Evolutionary conservation across 2,888 invertebrate genomes (phyloP), one percentile per base, ranked within the genome.

Genomic region (Papilio elwesi): DNA sequence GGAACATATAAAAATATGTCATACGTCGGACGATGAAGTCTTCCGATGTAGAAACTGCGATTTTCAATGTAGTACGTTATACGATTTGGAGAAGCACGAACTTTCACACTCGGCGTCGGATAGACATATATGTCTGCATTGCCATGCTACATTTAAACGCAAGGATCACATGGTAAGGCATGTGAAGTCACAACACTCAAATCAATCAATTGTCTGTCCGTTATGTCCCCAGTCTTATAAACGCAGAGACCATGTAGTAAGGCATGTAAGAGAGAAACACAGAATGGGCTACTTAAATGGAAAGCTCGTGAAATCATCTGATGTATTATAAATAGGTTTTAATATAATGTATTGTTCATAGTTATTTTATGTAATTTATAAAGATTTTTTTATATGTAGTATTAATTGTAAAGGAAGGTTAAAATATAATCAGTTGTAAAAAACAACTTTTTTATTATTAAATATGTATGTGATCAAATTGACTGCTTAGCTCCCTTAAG

Each of bases 91-190:
- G 10, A 81, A 83, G 67, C 89, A 89, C 16, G 87, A 86, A 55
- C 48, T 74, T 0, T 73, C 69, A 0, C 90, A 89, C 26, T 13
- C 79, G 0, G 38, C 78, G 0, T 74, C 77, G 0, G 83, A 83
- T 0, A 78, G 83, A 7, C 88, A 89, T 53, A 6, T 78, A 0
- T 90, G 90, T 51, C 76, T 81, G 0, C 83, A 86, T 7, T 90
- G 90, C 68, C 75, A 82, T 0, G 79, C 82, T 0, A 79, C 81
- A 0, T 90, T 89, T 62, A 90, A 90, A 51, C 74, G 90, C 0
- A 74, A 84, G 9, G 90, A 90, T 67, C 90, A 90, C 49, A 87
- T 90, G 87, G 48, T 88, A 0, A 77, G 90, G 6, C 90, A 90
- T 68, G 75, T 87, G 0, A 88, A 87, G 43, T 85, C 87, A 0